Percentiles rank a stretch among this genome's conserved stretches.
phyloP scores from a whole-genome alignment of 2,113 vertebrate species.

The Grus americana region DNA sequence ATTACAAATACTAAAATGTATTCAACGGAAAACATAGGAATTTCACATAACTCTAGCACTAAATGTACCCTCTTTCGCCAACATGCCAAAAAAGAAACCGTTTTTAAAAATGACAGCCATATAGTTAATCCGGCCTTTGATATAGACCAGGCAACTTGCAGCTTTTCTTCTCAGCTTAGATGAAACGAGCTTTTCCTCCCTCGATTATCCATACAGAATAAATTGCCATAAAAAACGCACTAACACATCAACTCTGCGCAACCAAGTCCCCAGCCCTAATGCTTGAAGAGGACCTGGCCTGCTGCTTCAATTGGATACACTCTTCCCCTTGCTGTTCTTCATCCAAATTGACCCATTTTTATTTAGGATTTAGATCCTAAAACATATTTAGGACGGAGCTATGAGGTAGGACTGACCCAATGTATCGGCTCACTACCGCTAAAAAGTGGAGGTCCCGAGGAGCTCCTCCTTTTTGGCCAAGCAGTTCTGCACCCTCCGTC shows the following conservation, averaged over 20 bases:
- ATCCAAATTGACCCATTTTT: fast-evolving
- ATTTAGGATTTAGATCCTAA: not conserved
- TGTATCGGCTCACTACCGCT: not conserved
- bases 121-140: not conserved
- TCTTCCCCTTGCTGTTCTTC: no score
- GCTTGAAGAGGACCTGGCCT: fast-evolving
- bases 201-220: fast-evolving
- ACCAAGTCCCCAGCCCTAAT: fast-evolving
- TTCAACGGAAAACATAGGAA: fast-evolving
- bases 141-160: fast-evolving
- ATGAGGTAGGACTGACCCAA: not conserved
- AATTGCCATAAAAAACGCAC: fast-evolving
- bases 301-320: fast-evolving
- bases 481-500: not conserved
- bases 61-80: not conserved
- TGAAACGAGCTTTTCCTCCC: not conserved
- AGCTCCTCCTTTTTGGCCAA: not conserved
- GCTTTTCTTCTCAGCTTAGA: not conserved
- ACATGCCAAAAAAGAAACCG: fast-evolving
- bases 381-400: not conserved
- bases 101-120: fast-evolving
- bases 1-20: not conserved
- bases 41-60: fast-evolving
- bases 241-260: fast-evolving
- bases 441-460: not conserved